phyloP scores from a whole-genome alignment of 2,113 vertebrate species.

The Aegithalos caudatus region DNA sequence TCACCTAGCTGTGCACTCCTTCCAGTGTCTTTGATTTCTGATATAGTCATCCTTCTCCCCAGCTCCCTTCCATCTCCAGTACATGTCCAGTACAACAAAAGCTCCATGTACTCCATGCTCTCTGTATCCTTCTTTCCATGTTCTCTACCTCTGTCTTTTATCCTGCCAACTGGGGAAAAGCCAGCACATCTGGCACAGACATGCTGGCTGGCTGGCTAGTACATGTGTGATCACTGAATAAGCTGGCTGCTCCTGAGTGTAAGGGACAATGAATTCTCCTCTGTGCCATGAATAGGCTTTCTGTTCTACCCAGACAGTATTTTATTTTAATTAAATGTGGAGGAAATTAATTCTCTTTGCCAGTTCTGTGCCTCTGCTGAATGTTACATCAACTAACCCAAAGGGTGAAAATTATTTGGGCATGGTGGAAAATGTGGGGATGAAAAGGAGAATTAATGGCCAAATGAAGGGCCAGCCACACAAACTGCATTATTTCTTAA shows the following conservation, averaged over 20 bases:
- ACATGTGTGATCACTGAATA: background rate
- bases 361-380: background rate
- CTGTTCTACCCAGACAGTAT: background rate
- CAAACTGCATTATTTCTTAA: background rate
- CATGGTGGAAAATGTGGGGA: background rate
- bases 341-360: background rate
- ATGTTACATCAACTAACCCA: background rate
- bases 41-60: background rate
- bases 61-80: background rate
- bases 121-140: background rate
- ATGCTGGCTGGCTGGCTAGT: background rate
- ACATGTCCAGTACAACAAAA: background rate
- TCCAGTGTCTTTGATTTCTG: background rate
- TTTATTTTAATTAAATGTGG: background rate
- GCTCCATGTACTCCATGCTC: background rate
- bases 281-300: background rate
- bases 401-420: background rate
- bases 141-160: background rate
- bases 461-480: background rate
- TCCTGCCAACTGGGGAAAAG: background rate
- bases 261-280: background rate
- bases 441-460: background rate
- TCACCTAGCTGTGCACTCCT: background rate
- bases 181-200: background rate
- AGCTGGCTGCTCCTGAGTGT: background rate